phyloP scores from a whole-genome alignment of 2,888 invertebrate species.

The Coremacera marginata region DNA sequence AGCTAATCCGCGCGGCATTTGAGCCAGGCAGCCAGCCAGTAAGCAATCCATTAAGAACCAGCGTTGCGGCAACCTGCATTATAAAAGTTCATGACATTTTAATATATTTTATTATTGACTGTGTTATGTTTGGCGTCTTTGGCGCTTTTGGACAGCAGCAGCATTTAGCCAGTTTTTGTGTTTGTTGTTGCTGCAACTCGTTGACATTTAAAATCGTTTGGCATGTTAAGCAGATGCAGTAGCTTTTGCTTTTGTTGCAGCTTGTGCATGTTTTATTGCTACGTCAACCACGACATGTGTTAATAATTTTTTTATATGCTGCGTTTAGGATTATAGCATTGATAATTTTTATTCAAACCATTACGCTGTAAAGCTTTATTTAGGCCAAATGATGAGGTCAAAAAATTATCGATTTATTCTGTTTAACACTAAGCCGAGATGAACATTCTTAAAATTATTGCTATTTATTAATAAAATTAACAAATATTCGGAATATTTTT shows the following conservation, averaged over 20 bases:
- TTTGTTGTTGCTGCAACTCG: conserved; percentile 22
- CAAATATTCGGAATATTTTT: too few relatives aligned
- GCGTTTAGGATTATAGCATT: too few relatives aligned
- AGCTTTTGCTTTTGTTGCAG: not conserved
- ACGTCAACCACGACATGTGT: too few relatives aligned
- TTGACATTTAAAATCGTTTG: conserved; percentile 32
- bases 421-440: too few relatives aligned
- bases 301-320: too few relatives aligned
- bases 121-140: conserved; percentile 12
- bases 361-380: too few relatives aligned
- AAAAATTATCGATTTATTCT: too few relatives aligned
- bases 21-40: not conserved
- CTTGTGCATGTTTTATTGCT: not conserved
- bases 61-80: conserved; percentile 17
- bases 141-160: conserved; percentile 14
- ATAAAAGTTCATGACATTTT: conserved; percentile 38
- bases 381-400: too few relatives aligned
- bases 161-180: conserved; percentile 1
- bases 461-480: too few relatives aligned
- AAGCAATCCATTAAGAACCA: not conserved
- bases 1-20: conserved; percentile 23
- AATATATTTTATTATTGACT: conserved; percentile 28
- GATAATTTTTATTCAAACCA: too few relatives aligned
- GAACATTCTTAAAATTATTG: too few relatives aligned
- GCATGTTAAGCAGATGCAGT: conserved; percentile 11